phyloP scores from a whole-genome alignment of 2,888 invertebrate genomes.

The Itoplectis maculator region DNA sequence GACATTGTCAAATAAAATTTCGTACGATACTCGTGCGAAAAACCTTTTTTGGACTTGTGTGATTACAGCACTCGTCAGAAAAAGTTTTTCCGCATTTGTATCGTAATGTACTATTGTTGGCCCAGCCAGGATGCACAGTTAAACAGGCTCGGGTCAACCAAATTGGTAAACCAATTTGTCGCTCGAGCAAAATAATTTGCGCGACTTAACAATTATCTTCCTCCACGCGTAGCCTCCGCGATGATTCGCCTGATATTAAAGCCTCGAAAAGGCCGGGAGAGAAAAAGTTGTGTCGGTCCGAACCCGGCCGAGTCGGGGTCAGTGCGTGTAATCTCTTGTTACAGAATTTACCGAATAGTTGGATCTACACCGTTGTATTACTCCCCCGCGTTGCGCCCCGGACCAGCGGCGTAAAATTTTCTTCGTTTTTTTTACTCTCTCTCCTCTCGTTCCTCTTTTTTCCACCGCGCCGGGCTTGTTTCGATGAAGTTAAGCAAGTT shows the following conservation, averaged over 20 bases:
- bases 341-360: conserved; percentile 36
- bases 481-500: conserved; percentile 54
- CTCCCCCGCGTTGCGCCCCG: conserved; percentile 1
- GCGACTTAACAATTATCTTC: too few species aligned
- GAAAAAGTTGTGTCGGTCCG: not conserved
- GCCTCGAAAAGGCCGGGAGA: not conserved
- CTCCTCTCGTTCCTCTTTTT: not conserved
- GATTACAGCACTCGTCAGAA: too few species aligned
- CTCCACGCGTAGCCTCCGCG: too few species aligned
- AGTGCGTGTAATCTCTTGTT: conserved; percentile 22
- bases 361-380: conserved; percentile 23
- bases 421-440: conserved; percentile 6
- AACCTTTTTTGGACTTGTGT: too few species aligned
- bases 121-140: too few species aligned
- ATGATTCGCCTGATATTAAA: not conserved
- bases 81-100: too few species aligned
- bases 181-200: not conserved
- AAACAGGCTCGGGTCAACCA: not conserved
- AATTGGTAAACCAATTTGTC: not conserved
- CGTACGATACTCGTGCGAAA: too few species aligned
- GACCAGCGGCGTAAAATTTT: conserved; percentile 17
- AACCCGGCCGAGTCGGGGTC: not conserved
- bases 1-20: too few species aligned
- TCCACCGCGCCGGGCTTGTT: conserved; percentile 23
- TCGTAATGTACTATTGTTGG: too few species aligned